phyloP scores from a whole-genome alignment of 2,888 invertebrate genomes.

The Thymelicus acteon region DNA sequence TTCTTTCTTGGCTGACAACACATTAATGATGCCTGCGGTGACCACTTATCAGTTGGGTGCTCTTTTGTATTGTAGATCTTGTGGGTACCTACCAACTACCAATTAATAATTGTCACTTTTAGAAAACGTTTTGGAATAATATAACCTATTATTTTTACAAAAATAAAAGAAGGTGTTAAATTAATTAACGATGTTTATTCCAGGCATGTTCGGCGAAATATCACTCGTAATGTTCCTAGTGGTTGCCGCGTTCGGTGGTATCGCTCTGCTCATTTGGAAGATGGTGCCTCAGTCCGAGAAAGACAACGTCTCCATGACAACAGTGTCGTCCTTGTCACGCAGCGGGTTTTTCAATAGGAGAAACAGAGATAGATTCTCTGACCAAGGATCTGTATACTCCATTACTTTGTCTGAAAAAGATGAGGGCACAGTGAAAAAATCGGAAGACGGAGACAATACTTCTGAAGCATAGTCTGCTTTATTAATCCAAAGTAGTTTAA shows the following conservation, averaged over 20 bases:
- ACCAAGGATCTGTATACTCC: slow-evolving; percentile 78
- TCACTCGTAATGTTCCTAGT: slow-evolving; percentile 84
- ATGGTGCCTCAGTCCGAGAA: slow-evolving; percentile 81
- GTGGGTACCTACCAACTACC: too few species aligned
- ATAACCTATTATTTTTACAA: neutral
- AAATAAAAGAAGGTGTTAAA: neutral
- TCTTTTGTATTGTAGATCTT: too few species aligned
- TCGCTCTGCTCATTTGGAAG: slow-evolving; percentile 83
- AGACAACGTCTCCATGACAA: slow-evolving; percentile 79
- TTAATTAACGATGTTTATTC: slow-evolving; percentile 45
- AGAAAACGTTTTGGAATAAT: neutral
- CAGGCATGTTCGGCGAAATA: slow-evolving; percentile 79
- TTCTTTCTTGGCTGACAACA: too few species aligned
- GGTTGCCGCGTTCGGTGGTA: slow-evolving; percentile 84
- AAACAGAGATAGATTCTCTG: slow-evolving; percentile 75
- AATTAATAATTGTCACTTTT: too few species aligned
- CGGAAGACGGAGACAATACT: slow-evolving; percentile 74
- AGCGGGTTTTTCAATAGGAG: slow-evolving; percentile 70
- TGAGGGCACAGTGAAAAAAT: slow-evolving; percentile 65
- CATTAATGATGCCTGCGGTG: too few species aligned
- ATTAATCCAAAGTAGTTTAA: slow-evolving; percentile 16
- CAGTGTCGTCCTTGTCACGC: slow-evolving; percentile 72
- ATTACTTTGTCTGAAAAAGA: slow-evolving; percentile 79
- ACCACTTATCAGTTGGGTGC: too few species aligned
- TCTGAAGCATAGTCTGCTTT: slow-evolving; percentile 71